Evolutionary conservation across 1,140 invertebrate genomes (phyloP).

Genomic region (Apocrypta bakeri): DNA sequence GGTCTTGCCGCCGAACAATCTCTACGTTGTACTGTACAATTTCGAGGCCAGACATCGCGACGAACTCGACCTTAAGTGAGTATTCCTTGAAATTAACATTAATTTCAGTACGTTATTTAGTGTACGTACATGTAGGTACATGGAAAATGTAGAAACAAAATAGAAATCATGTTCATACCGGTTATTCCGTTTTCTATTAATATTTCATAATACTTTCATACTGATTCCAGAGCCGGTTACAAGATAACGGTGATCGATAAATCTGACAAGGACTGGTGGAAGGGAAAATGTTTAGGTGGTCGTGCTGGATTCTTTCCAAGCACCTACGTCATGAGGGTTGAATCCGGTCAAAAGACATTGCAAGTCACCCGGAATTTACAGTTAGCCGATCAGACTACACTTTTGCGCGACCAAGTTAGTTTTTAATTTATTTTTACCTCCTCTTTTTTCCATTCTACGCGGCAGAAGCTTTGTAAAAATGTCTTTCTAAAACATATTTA

Average conservation of each 20-base stretch:
- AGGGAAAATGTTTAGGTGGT: slow-evolving; percentile 91
- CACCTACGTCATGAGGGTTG: slow-evolving; percentile 93
- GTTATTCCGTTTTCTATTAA: too few species aligned
- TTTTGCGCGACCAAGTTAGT: slow-evolving; percentile 82
- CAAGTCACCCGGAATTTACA: slow-evolving; percentile 86
- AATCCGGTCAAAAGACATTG: slow-evolving; percentile 90
- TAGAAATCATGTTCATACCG: too few species aligned
- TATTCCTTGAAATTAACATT: too few species aligned
- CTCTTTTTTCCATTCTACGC: slow-evolving; percentile 18
- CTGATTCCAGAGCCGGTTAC: slow-evolving; percentile 85
- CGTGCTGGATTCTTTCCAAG: slow-evolving; percentile 95
- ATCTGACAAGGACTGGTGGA: slow-evolving; percentile 97
- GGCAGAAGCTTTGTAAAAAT: too few species aligned
- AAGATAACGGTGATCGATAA: slow-evolving; percentile 96
- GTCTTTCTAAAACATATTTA: too few species aligned
- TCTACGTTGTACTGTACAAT: slow-evolving; percentile 96
- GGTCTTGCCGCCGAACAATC: slow-evolving; percentile 87
- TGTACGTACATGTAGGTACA: too few species aligned
- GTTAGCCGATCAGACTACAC: slow-evolving; percentile 79
- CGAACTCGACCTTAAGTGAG: slow-evolving; percentile 93
- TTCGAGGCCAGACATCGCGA: slow-evolving; percentile 95
- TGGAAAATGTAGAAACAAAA: too few species aligned
- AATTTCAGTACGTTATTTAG: too few species aligned
- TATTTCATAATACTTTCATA: too few species aligned
- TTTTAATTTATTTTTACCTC: slow-evolving; percentile 25